Conservation (phyloP, 1,140 invertebrate genomes). For the Trialeurodes vaporariorum region DNA sequence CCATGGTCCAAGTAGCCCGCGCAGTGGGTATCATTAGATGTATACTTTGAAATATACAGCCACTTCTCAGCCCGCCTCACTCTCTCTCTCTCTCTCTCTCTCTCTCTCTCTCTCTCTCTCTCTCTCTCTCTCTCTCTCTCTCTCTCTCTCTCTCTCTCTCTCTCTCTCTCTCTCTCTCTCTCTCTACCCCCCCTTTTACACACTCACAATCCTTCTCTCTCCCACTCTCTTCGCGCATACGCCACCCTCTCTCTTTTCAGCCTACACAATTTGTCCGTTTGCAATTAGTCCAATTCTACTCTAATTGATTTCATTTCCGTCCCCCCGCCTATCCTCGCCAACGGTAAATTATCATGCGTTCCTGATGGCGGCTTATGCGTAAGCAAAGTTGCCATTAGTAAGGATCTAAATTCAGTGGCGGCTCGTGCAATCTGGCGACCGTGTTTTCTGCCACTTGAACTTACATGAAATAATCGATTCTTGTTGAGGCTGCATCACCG, state of each 20-base stretch:
- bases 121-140: not conserved
- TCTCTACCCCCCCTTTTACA: not conserved
- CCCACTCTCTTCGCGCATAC: not conserved
- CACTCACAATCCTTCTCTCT: not conserved
- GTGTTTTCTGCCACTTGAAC: not conserved
- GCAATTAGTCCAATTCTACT: not conserved
- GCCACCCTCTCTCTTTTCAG: not conserved
- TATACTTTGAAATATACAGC: not conserved
- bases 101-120: not conserved
- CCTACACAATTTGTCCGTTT: not conserved
- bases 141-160: not conserved
- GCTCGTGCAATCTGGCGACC: too few species aligned
- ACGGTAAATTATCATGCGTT: not conserved
- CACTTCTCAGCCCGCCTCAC: not conserved
- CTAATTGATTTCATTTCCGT: not conserved
- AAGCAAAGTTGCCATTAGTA: too few species aligned
- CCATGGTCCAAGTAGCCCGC: not conserved
- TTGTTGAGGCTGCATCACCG: too few species aligned
- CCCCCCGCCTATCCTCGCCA: not conserved
- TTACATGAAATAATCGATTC: too few species aligned
- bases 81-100: too few species aligned
- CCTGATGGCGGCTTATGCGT: too few species aligned
- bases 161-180: too few species aligned
- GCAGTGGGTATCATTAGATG: not conserved
- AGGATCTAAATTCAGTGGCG: too few species aligned